Conservation (phyloP, 2,797 vertebrate species). For the Sardinella longiceps region DNA sequence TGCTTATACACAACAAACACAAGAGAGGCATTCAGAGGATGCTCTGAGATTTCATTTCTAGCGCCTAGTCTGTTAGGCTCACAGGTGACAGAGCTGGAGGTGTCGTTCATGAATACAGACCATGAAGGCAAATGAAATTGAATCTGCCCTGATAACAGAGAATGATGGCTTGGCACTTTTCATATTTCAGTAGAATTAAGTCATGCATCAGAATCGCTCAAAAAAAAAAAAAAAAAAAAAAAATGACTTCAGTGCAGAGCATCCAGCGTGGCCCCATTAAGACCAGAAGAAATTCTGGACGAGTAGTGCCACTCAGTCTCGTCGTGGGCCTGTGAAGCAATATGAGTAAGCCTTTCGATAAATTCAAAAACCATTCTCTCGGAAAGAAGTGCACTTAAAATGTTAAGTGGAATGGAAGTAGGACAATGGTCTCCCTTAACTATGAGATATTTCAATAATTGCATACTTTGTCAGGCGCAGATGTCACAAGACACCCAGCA, state of each 20-base stretch:
- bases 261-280: not conserved
- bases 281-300: slow-evolving; percentile 18
- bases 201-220: slow-evolving; percentile 68
- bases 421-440: slow-evolving; percentile 23
- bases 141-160: slow-evolving; percentile 48
- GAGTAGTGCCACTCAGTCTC: not conserved
- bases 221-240: not conserved
- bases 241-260: not conserved
- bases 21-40: not conserved
- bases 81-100: not conserved
- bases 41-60: not conserved
- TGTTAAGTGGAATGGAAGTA: slow-evolving; percentile 32
- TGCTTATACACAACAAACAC: not conserved
- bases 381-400: slow-evolving; percentile 40
- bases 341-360: slow-evolving; percentile 35
- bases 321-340: not conserved
- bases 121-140: slow-evolving; percentile 70
- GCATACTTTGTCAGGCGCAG: slow-evolving; percentile 10
- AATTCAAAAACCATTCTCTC: slow-evolving; percentile 35
- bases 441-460: slow-evolving; percentile 21
- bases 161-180: slow-evolving; percentile 71
- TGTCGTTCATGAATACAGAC: slow-evolving; percentile 54
- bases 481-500: slow-evolving; percentile 1
- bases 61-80: not conserved
- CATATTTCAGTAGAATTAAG: slow-evolving; percentile 66